A percentile compares a stretch with the other conserved stretches of the same genome.
These are phyloP conservation scores for Cetonia aurata DNA, from an alignment of 2,888 invertebrate species.

Conservation along the genomic window DNA sequence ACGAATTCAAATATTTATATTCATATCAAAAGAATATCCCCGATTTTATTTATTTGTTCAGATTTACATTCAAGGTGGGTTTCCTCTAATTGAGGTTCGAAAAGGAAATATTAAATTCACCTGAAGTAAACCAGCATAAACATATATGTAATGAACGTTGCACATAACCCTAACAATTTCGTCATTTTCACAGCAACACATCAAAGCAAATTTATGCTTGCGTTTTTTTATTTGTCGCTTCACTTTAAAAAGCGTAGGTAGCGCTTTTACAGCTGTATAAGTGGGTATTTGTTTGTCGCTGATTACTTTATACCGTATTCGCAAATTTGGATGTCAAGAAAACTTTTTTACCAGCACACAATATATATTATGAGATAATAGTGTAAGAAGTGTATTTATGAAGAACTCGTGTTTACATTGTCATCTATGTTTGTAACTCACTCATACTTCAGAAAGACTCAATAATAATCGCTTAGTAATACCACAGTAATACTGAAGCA, in stretches of 20 bases:
- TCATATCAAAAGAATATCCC: conserved; percentile 28
- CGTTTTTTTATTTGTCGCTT: too few relatives aligned
- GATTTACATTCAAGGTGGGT: conserved; percentile 19
- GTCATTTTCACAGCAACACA: conserved; percentile 16
- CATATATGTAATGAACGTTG: not conserved
- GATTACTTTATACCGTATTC: too few relatives aligned
- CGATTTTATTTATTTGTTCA: conserved; percentile 11
- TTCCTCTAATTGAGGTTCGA: conserved; percentile 15
- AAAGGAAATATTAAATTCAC: conserved; percentile 17
- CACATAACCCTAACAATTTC: conserved; percentile 14
- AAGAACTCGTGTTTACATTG: not conserved
- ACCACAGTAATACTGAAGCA: too few relatives aligned
- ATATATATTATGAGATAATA: not conserved
- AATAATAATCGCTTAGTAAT: too few relatives aligned
- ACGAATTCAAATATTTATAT: conserved; percentile 32
- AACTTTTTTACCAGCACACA: too few relatives aligned
- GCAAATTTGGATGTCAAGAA: too few relatives aligned
- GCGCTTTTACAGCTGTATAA: too few relatives aligned
- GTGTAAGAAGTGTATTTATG: not conserved
- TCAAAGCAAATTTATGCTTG: too few relatives aligned
- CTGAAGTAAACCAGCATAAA: conserved; percentile 14
- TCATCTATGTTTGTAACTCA: too few relatives aligned
- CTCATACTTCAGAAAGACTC: too few relatives aligned
- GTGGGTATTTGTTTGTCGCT: too few relatives aligned
- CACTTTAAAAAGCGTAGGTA: too few relatives aligned